Evolutionary conservation across 1,140 invertebrate genomes (phyloP), one percentile per base, ranked within the genome.

Genomic region (Thereuonema tuberculata): DNA sequence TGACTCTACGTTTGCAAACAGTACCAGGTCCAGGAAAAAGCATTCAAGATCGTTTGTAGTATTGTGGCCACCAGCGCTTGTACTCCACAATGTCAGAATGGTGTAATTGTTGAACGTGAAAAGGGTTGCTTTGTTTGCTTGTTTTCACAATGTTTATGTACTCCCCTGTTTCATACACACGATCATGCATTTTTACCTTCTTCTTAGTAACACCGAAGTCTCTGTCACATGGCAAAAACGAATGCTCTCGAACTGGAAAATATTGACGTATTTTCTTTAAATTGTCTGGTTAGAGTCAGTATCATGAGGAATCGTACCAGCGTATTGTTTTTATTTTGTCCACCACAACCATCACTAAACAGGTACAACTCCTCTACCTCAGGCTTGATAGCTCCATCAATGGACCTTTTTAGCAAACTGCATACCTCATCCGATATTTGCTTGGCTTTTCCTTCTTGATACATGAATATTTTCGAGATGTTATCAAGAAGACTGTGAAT

Each of bases 401-500:
- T 53, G 54, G 65, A 67, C 5, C 64, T 54, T n/a, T 47, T 53
- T 52, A 65, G 23, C 46, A 67, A 63, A 55, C 60, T 56, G 48
- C 62, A 65, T 26, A 68, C 64, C 56, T 68, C 66, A 28, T 68
- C 62, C 21, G 62, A 58, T 21, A 58, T 61, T 59, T 65, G 67
- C 9, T 46, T 56, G 23, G 58, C 67, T 61, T 52, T 9, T 48
- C 64, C 65, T 65, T 69, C 67, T 56, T 66, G 62, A 48, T 69
- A 66, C 46, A 58, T 60, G 60, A 65, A 68, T 59, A 67, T 65
- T 28, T 61, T 28, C 23, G 56, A 29, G 56, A 53, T 64, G 14
- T 67, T 50, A n/a, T 68, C 60, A 37, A 59, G 58, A 27, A 66
- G 26, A 49, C 63, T 55, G 57, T 68, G 63, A 29, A 67, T 61